These are phyloP conservation scores for Diachrysia chrysitis DNA, from an alignment of 2,888 invertebrate species.

Conservation along the genomic window DNA sequence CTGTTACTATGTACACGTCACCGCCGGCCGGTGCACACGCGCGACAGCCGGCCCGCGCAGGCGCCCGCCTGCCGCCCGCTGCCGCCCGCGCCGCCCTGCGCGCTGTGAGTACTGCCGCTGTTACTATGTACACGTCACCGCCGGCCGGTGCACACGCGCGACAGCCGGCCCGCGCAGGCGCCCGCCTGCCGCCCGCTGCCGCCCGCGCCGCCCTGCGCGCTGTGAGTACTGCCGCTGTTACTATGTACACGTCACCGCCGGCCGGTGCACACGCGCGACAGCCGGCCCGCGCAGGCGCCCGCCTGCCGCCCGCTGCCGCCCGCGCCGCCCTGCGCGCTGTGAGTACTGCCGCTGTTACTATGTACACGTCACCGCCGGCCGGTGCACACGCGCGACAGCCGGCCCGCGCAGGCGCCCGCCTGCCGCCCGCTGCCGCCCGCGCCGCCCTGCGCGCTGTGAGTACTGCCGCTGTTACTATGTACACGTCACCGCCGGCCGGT, in stretches of 20 bases:
- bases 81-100: constrained; percentile 90
- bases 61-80: constrained; percentile 72
- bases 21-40: constrained; percentile 83
- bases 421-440: constrained; percentile 72
- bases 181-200: constrained; percentile 71
- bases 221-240: constrained; percentile 43
- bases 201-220: constrained; percentile 91
- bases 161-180: constrained; percentile 73
- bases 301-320: constrained; percentile 69
- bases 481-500: too few relatives aligned
- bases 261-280: constrained; percentile 79
- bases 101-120: constrained; percentile 82
- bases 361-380: too few relatives aligned
- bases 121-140: constrained; percentile 56
- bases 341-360: too few relatives aligned
- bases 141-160: constrained; percentile 82
- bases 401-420: constrained; percentile 73
- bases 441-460: constrained; percentile 91
- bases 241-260: constrained; percentile 63
- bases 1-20: constrained; percentile 52
- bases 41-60: constrained; percentile 71
- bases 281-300: constrained; percentile 74
- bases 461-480: too few relatives aligned
- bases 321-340: constrained; percentile 91
- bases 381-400: constrained; percentile 77